Evolutionary conservation across 2,113 vertebrate species (phyloP), one percentile per base, ranked within the genome.

Genomic region (Silurus glanis): DNA sequence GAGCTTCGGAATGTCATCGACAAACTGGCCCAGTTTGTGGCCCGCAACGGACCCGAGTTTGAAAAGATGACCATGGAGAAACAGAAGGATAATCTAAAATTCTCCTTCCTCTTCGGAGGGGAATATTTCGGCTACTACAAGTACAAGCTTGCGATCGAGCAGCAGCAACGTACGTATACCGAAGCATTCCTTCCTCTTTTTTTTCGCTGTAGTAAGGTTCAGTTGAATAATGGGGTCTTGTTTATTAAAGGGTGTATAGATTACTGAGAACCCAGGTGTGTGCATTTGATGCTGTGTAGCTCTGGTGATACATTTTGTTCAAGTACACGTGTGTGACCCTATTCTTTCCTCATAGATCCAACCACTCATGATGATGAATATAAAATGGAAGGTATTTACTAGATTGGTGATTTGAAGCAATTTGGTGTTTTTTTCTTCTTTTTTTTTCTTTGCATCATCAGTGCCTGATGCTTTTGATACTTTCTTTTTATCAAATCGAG

Each of bases 51-150:
- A 55, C 98, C 98, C 0, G 98, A 99, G 91, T 99, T 99, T 89
- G 98, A 99, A 93, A 99, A 98, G 93, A 99, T 99, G 98, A 99
- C 98, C 3, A 99, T 99, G 98, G 98, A 98, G 92, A 99, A 99
- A 91, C 98, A 99, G 93, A 99, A 99, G 90, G 98, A 99, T 90
- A 99, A 99, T 89, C 96, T 95, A 0, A 99, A 99, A 88, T 99
- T 99, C 91, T 99, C 98, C 16, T 99, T 99, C 88, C 96, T 99
- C 9, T 99, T 99, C 69, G 97, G 98, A 19, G 98, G 98, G 13
- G 98, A 99, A 16, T 99, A 96, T 92, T 99, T 98, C 88, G 96
- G 95, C 90, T 99, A 99, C 94, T 99, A 99, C 96, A 98, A 97
- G 91, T 99, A 96, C 94, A 99, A 97, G 92, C 94, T 99, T 90